Conservation (phyloP, 2,797 vertebrate species). For the Atherinosoma microstoma region DNA sequence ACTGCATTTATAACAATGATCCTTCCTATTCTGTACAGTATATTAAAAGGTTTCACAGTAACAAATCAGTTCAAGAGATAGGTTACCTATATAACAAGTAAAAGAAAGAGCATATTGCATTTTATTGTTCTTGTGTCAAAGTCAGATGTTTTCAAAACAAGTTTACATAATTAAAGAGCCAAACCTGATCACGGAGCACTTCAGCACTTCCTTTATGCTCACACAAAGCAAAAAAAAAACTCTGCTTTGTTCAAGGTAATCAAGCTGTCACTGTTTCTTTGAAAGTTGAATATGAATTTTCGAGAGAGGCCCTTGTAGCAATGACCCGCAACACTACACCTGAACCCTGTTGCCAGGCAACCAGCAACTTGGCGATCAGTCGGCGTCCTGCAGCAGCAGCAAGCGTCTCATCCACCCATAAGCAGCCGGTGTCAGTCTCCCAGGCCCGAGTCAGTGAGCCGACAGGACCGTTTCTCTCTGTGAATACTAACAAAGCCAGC, state of each 20-base stretch:
- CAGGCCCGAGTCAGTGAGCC: not conserved
- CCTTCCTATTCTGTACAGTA: not conserved
- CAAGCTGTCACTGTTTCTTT: slow-evolving; percentile 1
- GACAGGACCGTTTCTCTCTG: slow-evolving; percentile 28
- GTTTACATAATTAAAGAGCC: not conserved
- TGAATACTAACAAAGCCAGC: slow-evolving; percentile 21
- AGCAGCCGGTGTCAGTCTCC: slow-evolving; percentile 30
- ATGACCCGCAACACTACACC: slow-evolving; percentile 21
- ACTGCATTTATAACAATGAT: not conserved
- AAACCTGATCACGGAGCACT: not conserved
- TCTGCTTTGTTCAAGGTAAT: not conserved
- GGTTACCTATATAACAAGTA: not conserved
- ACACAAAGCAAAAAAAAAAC: slow-evolving; percentile 2
- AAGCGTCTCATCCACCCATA: slow-evolving; percentile 21
- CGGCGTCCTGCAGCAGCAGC: slow-evolving; percentile 22
- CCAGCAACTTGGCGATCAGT: slow-evolving; percentile 43
- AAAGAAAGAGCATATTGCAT: not conserved
- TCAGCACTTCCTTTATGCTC: not conserved
- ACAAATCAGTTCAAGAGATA: not conserved
- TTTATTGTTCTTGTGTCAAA: too few species aligned
- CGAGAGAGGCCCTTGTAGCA: not conserved
- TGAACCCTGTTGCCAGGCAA: slow-evolving; percentile 69
- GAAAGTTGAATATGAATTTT: slow-evolving; percentile 8
- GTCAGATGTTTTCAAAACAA: not conserved
- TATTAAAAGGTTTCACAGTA: not conserved